phyloP scores from a whole-genome alignment of 2,888 invertebrate species.

The Pedicia rivosa region DNA sequence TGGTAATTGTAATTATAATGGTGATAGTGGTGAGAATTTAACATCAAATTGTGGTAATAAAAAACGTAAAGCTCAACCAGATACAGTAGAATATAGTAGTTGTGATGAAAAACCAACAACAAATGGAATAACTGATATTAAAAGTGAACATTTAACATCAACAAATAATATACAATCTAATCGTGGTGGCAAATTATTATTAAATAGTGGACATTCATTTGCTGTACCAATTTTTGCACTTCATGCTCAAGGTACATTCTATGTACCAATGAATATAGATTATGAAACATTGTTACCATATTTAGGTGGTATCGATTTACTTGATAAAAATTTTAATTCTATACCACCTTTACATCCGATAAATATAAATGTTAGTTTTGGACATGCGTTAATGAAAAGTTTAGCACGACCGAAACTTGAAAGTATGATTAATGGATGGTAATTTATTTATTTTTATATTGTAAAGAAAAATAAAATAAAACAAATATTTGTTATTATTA shows the following conservation, averaged over 20 bases:
- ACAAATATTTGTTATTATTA: too few species aligned
- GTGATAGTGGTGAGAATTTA: slow-evolving; percentile 5
- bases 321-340: slow-evolving; percentile 35
- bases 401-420: slow-evolving; percentile 20
- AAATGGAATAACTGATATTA: slow-evolving; percentile 11
- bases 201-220: slow-evolving; percentile 19
- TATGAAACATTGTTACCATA: slow-evolving; percentile 54
- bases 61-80: slow-evolving; percentile 3
- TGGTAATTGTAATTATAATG: neutral
- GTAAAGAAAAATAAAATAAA: too few species aligned
- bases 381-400: slow-evolving; percentile 20
- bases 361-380: slow-evolving; percentile 76
- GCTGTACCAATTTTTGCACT: slow-evolving; percentile 79
- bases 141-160: slow-evolving; percentile 8
- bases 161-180: neutral
- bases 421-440: slow-evolving; percentile 28
- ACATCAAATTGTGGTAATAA: neutral
- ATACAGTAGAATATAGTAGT: slow-evolving; percentile 4
- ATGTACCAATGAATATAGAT: slow-evolving; percentile 73
- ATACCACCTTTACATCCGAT: slow-evolving; percentile 61
- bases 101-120: slow-evolving; percentile 6
- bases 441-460: too few species aligned
- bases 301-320: slow-evolving; percentile 41
- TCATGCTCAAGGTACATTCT: slow-evolving; percentile 76
- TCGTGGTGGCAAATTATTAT: slow-evolving; percentile 7